A percentile compares a stretch with the other conserved stretches of the same genome.
These are phyloP conservation scores for Calephelis virginiensis DNA, from an alignment of 1,140 invertebrate species.

Conservation along the genomic window DNA sequence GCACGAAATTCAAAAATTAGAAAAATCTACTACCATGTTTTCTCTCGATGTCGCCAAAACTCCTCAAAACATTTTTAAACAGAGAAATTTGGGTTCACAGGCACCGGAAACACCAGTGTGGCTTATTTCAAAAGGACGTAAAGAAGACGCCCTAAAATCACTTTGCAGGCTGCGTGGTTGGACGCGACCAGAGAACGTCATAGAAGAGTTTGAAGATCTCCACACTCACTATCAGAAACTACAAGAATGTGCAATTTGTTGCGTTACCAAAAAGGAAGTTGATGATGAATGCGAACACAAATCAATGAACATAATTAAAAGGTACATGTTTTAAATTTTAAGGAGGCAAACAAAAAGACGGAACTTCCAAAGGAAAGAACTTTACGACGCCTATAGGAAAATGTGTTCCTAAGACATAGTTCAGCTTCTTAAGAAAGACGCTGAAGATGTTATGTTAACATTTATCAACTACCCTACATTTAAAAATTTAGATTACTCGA, in stretches of 20 bases:
- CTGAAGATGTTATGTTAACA: too few relatives aligned
- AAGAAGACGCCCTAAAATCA: conserved; percentile 72
- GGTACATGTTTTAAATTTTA: conserved; percentile 33
- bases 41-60: too few relatives aligned
- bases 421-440: too few relatives aligned
- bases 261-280: conserved; percentile 33
- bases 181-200: conserved; percentile 65
- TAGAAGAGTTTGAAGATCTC: conserved; percentile 71
- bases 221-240: conserved; percentile 55
- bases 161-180: conserved; percentile 78
- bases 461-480: too few relatives aligned
- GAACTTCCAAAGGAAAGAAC: too few relatives aligned
- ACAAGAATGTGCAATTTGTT: conserved; percentile 54
- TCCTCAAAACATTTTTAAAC: too few relatives aligned
- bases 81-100: conserved; percentile 35
- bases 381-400: too few relatives aligned
- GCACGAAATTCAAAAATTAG: too few relatives aligned
- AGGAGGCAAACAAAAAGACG: not conserved
- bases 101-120: conserved; percentile 85
- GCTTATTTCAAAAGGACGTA: conserved; percentile 76
- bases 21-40: too few relatives aligned
- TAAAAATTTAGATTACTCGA: too few relatives aligned
- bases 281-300: conserved; percentile 49
- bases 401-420: too few relatives aligned
- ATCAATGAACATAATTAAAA: conserved; percentile 52